Evolutionary conservation across 1,140 invertebrate genomes (phyloP).

Genomic region (Megalopta genalis): DNA sequence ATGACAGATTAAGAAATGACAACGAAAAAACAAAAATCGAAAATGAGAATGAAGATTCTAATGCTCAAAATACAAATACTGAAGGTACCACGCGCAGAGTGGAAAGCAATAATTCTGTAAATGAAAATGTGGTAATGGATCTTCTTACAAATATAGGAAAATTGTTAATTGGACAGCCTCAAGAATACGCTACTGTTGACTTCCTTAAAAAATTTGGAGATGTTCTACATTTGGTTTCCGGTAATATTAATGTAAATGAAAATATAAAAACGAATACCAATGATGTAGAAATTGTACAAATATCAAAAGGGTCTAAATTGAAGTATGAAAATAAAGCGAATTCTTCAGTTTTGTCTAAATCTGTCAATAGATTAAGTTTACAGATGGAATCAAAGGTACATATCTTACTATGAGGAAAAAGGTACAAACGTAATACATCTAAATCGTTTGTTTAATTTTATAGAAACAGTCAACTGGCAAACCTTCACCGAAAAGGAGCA

Average conservation of each 20-base stretch:
- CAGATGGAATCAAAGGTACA: constrained; percentile 57
- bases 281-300: constrained; percentile 10
- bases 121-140: constrained; percentile 61
- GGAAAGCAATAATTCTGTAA: constrained; percentile 17
- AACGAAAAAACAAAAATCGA: neutral
- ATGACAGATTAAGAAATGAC: neutral
- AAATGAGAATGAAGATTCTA: neutral
- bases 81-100: neutral
- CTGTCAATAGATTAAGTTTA: constrained; percentile 50
- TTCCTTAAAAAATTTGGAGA: constrained; percentile 65
- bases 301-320: constrained; percentile 16
- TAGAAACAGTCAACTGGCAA: constrained; percentile 17
- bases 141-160: constrained; percentile 64
- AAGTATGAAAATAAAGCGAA: constrained; percentile 9
- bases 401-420: constrained; percentile 6
- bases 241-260: constrained; percentile 33
- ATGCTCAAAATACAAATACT: neutral
- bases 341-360: constrained; percentile 38
- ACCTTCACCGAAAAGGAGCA: constrained; percentile 45
- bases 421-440: neutral
- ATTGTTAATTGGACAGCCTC: constrained; percentile 59
- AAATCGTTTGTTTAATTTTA: neutral
- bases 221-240: constrained; percentile 61
- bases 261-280: neutral
- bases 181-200: constrained; percentile 50